Conservation (phyloP, 2,888 invertebrate genomes). For the Sphecodes monilicornis region DNA sequence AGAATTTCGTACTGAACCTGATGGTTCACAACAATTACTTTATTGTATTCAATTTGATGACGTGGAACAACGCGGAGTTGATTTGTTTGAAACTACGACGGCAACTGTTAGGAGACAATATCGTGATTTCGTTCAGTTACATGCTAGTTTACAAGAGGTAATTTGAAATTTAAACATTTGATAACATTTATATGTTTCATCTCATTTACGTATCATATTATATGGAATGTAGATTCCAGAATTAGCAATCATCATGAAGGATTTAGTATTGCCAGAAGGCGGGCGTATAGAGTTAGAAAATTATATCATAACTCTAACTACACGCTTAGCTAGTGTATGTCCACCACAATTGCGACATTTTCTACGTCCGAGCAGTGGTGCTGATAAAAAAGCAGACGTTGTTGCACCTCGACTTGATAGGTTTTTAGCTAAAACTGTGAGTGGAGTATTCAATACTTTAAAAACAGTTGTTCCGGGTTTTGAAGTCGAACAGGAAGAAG, state of each 20-base stretch:
- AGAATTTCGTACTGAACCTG: constrained; percentile 80
- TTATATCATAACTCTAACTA: constrained; percentile 78
- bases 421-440: constrained; percentile 91
- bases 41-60: constrained; percentile 83
- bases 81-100: constrained; percentile 80
- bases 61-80: constrained; percentile 79
- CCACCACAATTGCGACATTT: constrained; percentile 80
- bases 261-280: constrained; percentile 79
- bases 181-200: neutral
- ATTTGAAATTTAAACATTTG: neutral
- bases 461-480: constrained; percentile 89
- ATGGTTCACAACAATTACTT: constrained; percentile 81
- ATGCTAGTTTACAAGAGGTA: constrained; percentile 78
- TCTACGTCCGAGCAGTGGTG: constrained; percentile 80
- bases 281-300: constrained; percentile 79
- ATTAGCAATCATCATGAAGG: constrained; percentile 73
- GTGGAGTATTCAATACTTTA: constrained; percentile 91
- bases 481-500: constrained; percentile 83
- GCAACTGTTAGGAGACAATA: constrained; percentile 81
- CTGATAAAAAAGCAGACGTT: constrained; percentile 84
- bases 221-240: constrained; percentile 69
- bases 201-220: constrained; percentile 21
- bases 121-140: constrained; percentile 79
- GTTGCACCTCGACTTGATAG: constrained; percentile 86
- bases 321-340: constrained; percentile 76